Conservation (phyloP, 2,797 vertebrate species). For the Onychomys arenicola region DNA sequence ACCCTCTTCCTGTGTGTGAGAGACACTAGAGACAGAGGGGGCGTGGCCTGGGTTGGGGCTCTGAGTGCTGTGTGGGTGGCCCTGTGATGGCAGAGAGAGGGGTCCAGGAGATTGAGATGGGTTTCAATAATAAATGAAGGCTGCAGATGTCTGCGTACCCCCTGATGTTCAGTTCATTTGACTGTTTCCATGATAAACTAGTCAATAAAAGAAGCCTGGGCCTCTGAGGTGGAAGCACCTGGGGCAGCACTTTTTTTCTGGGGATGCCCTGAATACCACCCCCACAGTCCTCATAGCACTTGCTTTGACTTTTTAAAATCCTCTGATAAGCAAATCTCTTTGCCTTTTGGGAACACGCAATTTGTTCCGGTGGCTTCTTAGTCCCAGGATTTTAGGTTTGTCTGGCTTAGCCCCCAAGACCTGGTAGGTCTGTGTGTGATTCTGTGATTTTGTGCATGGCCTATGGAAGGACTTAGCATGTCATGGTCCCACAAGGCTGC, state of each 20-base stretch:
- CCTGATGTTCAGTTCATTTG: not conserved
- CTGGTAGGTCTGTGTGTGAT: accelerated
- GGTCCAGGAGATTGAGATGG: not conserved
- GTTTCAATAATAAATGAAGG: conserved; percentile 30
- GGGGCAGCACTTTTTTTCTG: accelerated
- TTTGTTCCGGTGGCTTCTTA: not conserved
- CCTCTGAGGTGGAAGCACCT: accelerated
- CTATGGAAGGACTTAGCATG: accelerated
- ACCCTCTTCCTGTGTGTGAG: conserved; percentile 63
- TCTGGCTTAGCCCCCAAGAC: not conserved
- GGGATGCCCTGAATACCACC: accelerated
- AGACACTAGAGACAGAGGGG: conserved; percentile 3
- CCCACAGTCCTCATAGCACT: not conserved
- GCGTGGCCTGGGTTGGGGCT: not conserved
- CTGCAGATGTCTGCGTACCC: not conserved
- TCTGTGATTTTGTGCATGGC: not conserved
- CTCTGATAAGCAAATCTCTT: not conserved
- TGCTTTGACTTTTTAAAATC: not conserved
- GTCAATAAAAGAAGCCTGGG: accelerated
- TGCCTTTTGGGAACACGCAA: not conserved
- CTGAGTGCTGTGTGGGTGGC: not conserved
- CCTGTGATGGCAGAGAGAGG: not conserved
- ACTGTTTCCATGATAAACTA: not conserved
- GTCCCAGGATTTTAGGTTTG: not conserved
- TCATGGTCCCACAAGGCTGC: not conserved